These are phyloP conservation scores for Amblyornis subalaris DNA, from an alignment of 2,113 vertebrate genomes.

Conservation along the genomic window DNA sequence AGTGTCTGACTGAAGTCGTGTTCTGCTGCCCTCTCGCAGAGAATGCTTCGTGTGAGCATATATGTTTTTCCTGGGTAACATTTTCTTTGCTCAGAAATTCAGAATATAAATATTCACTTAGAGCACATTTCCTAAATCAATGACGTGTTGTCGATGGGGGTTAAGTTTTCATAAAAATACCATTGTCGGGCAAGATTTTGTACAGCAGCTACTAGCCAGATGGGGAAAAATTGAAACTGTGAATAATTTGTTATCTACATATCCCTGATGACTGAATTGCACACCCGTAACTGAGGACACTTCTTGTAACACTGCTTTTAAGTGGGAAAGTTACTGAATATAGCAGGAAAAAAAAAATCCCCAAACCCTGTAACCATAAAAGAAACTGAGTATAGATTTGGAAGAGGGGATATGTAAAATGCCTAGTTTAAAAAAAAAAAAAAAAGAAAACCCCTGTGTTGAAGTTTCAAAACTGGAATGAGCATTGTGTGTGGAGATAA, in stretches of 20 bases:
- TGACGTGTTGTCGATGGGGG: neutral
- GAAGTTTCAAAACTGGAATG: neutral
- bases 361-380: neutral
- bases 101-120: constrained; percentile 3
- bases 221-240: neutral
- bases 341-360: neutral
- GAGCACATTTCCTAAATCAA: neutral
- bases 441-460: neutral
- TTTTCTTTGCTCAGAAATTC: constrained; percentile 9
- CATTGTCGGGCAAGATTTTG: neutral
- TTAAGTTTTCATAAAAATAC: neutral
- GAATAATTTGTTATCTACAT: neutral
- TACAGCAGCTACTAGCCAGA: neutral
- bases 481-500: neutral
- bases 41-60: neutral
- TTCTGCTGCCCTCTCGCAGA: neutral
- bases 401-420: neutral
- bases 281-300: neutral
- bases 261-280: neutral
- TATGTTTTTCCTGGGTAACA: neutral
- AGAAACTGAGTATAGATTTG: neutral
- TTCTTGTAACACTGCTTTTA: constrained; percentile 2
- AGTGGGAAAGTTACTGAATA: neutral
- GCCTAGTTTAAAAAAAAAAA: neutral
- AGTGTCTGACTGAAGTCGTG: neutral